Conservation (phyloP, 2,888 invertebrate genomes). For the Hirudinaria manillensis region DNA sequence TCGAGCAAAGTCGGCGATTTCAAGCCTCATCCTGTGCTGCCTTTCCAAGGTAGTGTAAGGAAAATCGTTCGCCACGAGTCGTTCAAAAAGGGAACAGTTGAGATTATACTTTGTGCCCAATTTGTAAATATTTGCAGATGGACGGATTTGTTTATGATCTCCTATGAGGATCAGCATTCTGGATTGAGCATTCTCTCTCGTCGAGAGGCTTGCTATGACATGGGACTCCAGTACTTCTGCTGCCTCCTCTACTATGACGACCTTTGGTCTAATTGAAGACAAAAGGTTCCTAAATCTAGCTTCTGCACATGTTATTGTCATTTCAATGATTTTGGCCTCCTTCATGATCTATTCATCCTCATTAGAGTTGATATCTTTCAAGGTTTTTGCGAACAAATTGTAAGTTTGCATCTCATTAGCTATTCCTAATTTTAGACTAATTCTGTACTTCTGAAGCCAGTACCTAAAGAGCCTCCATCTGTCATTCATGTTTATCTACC, state of each 20-base stretch:
- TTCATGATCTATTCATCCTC: constrained; percentile 44
- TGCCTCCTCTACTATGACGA: constrained; percentile 72
- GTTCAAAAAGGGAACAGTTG: constrained; percentile 75
- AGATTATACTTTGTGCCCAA: constrained; percentile 65
- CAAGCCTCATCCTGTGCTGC: constrained; percentile 58
- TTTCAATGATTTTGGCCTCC: constrained; percentile 45
- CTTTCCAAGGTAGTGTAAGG: constrained; percentile 61
- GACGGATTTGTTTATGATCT: constrained; percentile 75
- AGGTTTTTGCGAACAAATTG: constrained; percentile 33
- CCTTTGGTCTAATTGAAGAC: constrained; percentile 48
- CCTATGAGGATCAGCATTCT: constrained; percentile 72
- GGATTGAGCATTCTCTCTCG: too few species aligned
- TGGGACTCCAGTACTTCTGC: constrained; percentile 81
- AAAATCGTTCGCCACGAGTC: constrained; percentile 67
- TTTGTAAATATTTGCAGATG: constrained; percentile 66
- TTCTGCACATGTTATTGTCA: constrained; percentile 52
- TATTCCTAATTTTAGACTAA: constrained; percentile 36
- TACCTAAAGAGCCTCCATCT: constrained; percentile 56
- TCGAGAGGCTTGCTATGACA: constrained; percentile 68
- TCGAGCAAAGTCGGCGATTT: constrained; percentile 46
- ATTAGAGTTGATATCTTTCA: constrained; percentile 39
- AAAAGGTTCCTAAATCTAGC: constrained; percentile 46
- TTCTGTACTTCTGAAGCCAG: constrained; percentile 47
- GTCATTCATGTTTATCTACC: constrained; percentile 44
- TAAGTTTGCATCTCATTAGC: constrained; percentile 38